phyloP scores from a whole-genome alignment of 1,140 invertebrate genomes.

The Drosophila rhopaloa region DNA sequence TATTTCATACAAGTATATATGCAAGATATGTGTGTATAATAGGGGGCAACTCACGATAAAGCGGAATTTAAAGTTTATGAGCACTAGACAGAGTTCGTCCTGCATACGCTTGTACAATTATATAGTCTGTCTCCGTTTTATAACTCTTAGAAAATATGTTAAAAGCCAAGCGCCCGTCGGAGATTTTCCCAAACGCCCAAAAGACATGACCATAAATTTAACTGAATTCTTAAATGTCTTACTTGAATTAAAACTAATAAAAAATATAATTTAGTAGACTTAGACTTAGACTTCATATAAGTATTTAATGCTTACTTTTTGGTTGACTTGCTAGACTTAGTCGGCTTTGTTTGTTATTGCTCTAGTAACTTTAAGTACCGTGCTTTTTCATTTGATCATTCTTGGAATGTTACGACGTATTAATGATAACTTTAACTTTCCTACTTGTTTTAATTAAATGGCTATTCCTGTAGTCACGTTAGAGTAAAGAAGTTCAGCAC shows the following conservation, averaged over 20 bases:
- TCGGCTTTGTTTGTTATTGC: slow-evolving; percentile 15
- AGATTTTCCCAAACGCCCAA: slow-evolving; percentile 52
- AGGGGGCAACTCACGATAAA: slow-evolving; percentile 67
- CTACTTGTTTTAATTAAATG: background rate
- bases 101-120: slow-evolving; percentile 51
- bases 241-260: background rate
- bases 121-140: slow-evolving; percentile 61
- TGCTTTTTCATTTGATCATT: slow-evolving; percentile 11
- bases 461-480: slow-evolving; percentile 46
- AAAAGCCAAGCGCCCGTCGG: slow-evolving; percentile 1
- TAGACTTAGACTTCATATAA: background rate
- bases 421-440: background rate
- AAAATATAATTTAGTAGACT: background rate
- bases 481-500: slow-evolving; percentile 13
- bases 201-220: slow-evolving; percentile 41
- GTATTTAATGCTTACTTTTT: slow-evolving; percentile 63
- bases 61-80: slow-evolving; percentile 75
- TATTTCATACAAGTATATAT: slow-evolving; percentile 43
- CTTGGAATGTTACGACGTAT: slow-evolving; percentile 1
- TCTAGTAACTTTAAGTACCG: slow-evolving; percentile 56
- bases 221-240: slow-evolving; percentile 11
- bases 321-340: background rate
- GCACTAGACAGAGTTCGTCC: slow-evolving; percentile 59
- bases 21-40: slow-evolving; percentile 53
- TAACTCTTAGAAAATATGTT: slow-evolving; percentile 22